A percentile compares a stretch with the other conserved stretches of the same genome.
Evolutionary conservation across 2,113 vertebrate species (phyloP).

Genomic region (Leptosomus discolor): DNA sequence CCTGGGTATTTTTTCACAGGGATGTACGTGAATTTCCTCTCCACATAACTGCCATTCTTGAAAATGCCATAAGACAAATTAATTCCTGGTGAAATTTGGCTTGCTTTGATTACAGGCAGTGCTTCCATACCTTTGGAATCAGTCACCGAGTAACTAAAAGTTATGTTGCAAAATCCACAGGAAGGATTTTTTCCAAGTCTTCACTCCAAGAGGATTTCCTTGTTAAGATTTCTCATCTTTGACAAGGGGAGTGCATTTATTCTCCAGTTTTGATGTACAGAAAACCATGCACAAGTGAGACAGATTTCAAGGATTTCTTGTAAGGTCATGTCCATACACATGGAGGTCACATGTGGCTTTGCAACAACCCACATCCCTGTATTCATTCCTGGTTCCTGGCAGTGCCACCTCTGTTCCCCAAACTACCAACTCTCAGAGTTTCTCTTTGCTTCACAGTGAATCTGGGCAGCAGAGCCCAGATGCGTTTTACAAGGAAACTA

Average conservation of each 20-base stretch:
- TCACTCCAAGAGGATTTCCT: constrained; percentile 21
- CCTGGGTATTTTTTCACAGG: not conserved
- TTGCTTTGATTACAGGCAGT: not conserved
- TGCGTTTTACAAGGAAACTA: not conserved
- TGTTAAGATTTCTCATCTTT: not conserved
- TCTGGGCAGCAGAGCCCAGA: not conserved
- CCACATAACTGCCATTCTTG: not conserved
- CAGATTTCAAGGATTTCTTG: not conserved
- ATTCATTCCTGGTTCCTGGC: not conserved
- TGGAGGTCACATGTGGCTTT: not conserved
- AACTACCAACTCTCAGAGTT: not conserved
- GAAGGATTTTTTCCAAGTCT: not conserved
- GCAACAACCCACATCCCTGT: not conserved
- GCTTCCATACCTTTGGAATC: not conserved
- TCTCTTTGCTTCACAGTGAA: not conserved
- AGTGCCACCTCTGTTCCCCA: not conserved
- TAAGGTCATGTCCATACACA: not conserved
- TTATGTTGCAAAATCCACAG: not conserved
- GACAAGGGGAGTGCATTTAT: not conserved
- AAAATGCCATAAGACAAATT: not conserved
- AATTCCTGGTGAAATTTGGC: not conserved
- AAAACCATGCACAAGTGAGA: not conserved
- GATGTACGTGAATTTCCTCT: not conserved
- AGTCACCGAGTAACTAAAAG: not conserved
- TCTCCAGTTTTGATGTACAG: not conserved